These are phyloP conservation scores for Coluber constrictor DNA, from an alignment of 2,797 vertebrate species.

Conservation along the genomic window DNA sequence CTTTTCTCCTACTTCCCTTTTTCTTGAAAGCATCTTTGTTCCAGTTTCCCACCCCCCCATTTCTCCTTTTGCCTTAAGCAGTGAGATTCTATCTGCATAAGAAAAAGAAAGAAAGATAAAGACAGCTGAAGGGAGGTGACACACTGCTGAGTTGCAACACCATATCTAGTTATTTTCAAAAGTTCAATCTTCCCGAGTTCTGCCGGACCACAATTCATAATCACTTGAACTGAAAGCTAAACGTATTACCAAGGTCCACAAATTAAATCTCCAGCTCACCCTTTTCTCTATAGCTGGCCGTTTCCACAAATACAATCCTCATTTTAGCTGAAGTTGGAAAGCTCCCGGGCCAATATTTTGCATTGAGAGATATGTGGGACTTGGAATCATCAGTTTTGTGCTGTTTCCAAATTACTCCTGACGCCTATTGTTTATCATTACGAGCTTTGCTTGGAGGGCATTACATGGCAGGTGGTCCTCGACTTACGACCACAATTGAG, in stretches of 20 bases:
- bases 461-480: background rate
- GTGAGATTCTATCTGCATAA: constrained; percentile 25
- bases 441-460: background rate
- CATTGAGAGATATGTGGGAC: background rate
- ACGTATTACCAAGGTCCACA: background rate
- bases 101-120: background rate
- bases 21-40: constrained; percentile 38
- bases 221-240: background rate
- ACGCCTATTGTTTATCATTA: background rate
- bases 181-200: background rate
- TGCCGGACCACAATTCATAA: background rate
- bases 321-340: background rate
- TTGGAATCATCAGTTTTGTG: background rate
- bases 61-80: constrained; percentile 13
- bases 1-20: constrained; percentile 2
- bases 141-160: background rate
- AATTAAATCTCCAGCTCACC: background rate
- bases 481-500: accelerated
- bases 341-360: background rate
- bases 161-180: background rate
- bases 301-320: background rate
- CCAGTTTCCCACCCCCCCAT: background rate
- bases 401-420: background rate
- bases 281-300: background rate
- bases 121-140: constrained; percentile 8